Evolutionary conservation across 2,888 invertebrate species (phyloP).

Genomic region (Dysmachus trigonus): DNA sequence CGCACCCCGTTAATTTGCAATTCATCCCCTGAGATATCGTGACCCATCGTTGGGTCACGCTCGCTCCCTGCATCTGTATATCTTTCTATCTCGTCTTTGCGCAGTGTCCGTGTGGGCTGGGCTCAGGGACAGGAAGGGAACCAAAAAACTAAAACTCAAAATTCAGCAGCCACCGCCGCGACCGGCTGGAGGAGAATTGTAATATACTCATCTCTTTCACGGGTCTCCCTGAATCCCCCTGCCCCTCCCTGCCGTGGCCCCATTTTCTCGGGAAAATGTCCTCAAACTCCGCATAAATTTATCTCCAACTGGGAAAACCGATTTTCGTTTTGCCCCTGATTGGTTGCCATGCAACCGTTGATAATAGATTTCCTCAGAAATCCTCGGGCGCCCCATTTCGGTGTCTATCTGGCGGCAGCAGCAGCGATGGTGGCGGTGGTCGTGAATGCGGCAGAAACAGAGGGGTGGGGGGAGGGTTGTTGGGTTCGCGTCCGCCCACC

Average conservation of each 20-base stretch:
- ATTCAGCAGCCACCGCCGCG: background rate
- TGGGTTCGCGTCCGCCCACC: background rate
- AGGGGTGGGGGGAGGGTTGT: background rate
- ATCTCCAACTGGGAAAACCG: slow-evolving; percentile 41
- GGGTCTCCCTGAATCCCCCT: background rate
- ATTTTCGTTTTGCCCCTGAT: slow-evolving; percentile 48
- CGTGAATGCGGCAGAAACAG: slow-evolving; percentile 35
- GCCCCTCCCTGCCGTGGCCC: no score
- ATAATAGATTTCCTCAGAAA: slow-evolving; percentile 45
- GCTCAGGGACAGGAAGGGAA: background rate
- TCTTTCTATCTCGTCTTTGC: slow-evolving; percentile 39
- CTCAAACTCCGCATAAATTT: slow-evolving; percentile 36
- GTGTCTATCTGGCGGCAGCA: slow-evolving; percentile 21
- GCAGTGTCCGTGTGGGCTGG: slow-evolving; percentile 10
- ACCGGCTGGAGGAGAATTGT: background rate
- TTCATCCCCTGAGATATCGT: slow-evolving; percentile 36
- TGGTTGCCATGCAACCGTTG: slow-evolving; percentile 45
- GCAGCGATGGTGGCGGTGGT: background rate
- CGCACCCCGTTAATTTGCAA: slow-evolving; percentile 35
- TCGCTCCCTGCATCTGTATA: slow-evolving; percentile 28
- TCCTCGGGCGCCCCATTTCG: slow-evolving; percentile 27
- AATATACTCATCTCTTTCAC: slow-evolving; percentile 39
- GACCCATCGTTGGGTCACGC: background rate
- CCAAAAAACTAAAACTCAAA: background rate
- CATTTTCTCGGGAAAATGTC: slow-evolving; percentile 37